phyloP scores from a whole-genome alignment of 2,113 vertebrate species.

The Plectropomus leopardus region DNA sequence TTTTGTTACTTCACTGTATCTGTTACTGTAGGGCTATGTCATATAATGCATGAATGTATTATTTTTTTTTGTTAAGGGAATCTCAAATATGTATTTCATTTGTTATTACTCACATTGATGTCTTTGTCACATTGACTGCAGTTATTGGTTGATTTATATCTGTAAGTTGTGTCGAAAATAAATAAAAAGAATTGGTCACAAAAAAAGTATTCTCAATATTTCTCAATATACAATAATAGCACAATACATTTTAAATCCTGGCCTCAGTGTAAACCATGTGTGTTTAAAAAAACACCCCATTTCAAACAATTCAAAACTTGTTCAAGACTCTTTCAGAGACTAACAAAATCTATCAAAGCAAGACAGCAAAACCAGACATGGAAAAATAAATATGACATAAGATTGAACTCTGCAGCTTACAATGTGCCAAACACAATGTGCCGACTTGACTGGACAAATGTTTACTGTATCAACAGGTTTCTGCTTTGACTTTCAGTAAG shows the following conservation, averaged over 20 bases:
- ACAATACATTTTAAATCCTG: not conserved
- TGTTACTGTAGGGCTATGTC: no score
- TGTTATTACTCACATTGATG: no score
- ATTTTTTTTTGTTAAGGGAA: no score
- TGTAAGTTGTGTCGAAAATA: no score
- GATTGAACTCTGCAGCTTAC: not conserved
- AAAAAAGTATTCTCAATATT: not conserved
- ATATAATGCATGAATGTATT: no score
- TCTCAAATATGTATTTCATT: no score
- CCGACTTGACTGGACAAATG: not conserved
- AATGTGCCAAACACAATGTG: conserved; percentile 1
- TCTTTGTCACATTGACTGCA: no score
- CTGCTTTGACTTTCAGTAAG: not conserved
- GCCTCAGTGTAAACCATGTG: not conserved
- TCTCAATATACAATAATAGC: no score
- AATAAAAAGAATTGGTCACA: no score
- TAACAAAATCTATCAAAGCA: not conserved
- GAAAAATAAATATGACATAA: conserved; percentile 10
- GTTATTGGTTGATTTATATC: no score
- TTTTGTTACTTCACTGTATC: no score
- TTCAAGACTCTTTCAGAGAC: not conserved
- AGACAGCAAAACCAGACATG: not conserved
- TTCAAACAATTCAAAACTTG: not conserved
- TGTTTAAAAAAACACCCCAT: not conserved
- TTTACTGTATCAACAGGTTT: conserved; percentile 44